Evolutionary conservation across 2,888 invertebrate genomes (phyloP).

Genomic region (Carabus problematicus): DNA sequence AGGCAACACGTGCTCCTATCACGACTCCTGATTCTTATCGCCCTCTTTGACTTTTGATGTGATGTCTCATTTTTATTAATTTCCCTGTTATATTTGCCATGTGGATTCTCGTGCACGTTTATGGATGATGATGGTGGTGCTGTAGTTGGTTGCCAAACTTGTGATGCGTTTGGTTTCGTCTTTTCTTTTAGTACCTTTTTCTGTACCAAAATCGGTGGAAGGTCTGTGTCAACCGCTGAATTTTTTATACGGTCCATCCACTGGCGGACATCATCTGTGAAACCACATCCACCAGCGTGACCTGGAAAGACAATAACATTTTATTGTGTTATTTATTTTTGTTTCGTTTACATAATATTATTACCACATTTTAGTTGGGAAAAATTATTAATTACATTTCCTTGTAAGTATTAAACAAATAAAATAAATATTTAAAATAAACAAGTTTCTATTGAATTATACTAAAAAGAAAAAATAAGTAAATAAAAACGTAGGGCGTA

Average conservation of each 20-base stretch:
- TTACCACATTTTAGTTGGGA: too few species aligned
- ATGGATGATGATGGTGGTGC: slow-evolving; percentile 17
- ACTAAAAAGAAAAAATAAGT: too few species aligned
- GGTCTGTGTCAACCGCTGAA: slow-evolving; percentile 67
- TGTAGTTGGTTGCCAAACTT: slow-evolving; percentile 46
- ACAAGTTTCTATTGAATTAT: too few species aligned
- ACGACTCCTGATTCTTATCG: slow-evolving; percentile 68
- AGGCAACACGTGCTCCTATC: slow-evolving; percentile 91
- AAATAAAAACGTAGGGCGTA: too few species aligned
- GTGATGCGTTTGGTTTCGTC: slow-evolving; percentile 43
- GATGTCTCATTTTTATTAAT: slow-evolving; percentile 65
- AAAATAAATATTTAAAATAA: too few species aligned
- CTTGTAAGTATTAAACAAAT: too few species aligned
- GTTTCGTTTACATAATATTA: too few species aligned
- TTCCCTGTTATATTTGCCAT: slow-evolving; percentile 80
- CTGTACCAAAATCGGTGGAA: slow-evolving; percentile 52
- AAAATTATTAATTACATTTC: too few species aligned
- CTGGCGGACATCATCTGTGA: slow-evolving; percentile 83
- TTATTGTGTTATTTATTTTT: too few species aligned
- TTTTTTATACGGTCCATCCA: slow-evolving; percentile 94
- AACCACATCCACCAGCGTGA: slow-evolving; percentile 86
- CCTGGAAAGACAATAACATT: slow-evolving; percentile 61
- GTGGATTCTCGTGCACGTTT: slow-evolving; percentile 59
- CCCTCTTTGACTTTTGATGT: slow-evolving; percentile 54
- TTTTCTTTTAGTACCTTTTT: slow-evolving; percentile 44